These are phyloP conservation scores for Anniella stebbinsi DNA, from an alignment of 2,797 vertebrate species.

Conservation along the genomic window DNA sequence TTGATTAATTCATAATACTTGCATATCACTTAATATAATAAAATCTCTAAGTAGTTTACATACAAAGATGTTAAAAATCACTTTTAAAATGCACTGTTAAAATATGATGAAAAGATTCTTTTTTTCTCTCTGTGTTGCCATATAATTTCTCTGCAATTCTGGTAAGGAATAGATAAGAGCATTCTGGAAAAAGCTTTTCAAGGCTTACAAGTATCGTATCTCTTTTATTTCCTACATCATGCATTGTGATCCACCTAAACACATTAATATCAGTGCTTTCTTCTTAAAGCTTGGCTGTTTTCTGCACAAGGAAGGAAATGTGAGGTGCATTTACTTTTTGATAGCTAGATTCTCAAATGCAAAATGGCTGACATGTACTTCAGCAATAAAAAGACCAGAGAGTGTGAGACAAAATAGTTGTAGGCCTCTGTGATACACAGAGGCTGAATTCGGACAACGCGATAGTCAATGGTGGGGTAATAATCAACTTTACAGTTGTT, in stretches of 20 bases:
- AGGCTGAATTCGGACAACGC: too few species aligned
- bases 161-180: conserved; percentile 10
- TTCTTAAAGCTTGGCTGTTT: not conserved
- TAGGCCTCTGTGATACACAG: not conserved
- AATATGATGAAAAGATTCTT: conserved; percentile 39
- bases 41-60: too few species aligned
- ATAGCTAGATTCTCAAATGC: not conserved
- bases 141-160: conserved; percentile 32
- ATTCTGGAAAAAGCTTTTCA: conserved; percentile 24
- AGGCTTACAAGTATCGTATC: not conserved
- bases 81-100: not conserved
- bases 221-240: conserved; percentile 48
- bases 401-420: not conserved
- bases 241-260: not conserved
- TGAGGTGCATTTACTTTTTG: not conserved
- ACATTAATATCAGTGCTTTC: not conserved
- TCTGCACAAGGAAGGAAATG: not conserved
- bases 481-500: too few species aligned
- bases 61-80: too few species aligned
- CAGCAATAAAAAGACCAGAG: not conserved
- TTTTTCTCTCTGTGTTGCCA: conserved; percentile 24
- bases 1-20: too few species aligned
- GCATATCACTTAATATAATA: too few species aligned
- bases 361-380: not conserved
- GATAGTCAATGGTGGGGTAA: too few species aligned